Base-by-base conservation (phyloP, 2,888 invertebrate species). In the Vesta saturnalis region DNA sequence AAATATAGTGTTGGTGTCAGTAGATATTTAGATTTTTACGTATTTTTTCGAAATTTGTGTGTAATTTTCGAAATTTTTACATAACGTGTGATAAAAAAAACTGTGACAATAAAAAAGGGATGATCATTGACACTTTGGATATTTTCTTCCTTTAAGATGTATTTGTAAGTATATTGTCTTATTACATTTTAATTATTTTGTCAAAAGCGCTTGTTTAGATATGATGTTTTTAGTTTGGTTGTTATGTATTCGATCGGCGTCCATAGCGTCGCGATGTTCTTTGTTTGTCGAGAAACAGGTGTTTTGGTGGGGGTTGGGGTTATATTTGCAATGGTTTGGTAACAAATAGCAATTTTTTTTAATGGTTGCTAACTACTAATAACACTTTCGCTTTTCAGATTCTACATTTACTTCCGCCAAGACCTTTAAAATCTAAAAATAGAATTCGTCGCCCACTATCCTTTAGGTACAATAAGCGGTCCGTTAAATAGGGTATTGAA, bases 241-340 rank as follows among this genome's bases (percentile, higher is more conserved):
- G 66, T 43, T 19, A 62, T 39, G 52, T 59, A 71, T 77, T 78
- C 79, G 77, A 78, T 79, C 79, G 77, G 73, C 78, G 79, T 76
- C 75, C 70, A 64, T 70, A 74, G 77, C 79, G 78, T 77, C 78
- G 73, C 73, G 77, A 74, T 76, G 77, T 76, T 71, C 79, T 80
- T 80, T 78, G 77, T 77, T 78, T 67, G 23, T 43, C 19, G 39
- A 43, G 71, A 71, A 80, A 79, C 80, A 80, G 80, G 80, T 80
- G 80, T 78, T 76, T 77, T 72, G 73, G 14, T 15, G 72, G 39
- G 14, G 3, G 10, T 23, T n/a, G 55, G 35, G 16, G 15, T 21
- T 49, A 8, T 39, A 39, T 39, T 39, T 39, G 8, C 39, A 39
- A 39, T 2, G 39, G 39, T 10, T 39, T n/a, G n/a, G n/a, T n/a